Percentiles rank a stretch among this genome's conserved stretches.
phyloP scores from a whole-genome alignment of 2,797 vertebrate species.

The Myripristis murdjan region DNA sequence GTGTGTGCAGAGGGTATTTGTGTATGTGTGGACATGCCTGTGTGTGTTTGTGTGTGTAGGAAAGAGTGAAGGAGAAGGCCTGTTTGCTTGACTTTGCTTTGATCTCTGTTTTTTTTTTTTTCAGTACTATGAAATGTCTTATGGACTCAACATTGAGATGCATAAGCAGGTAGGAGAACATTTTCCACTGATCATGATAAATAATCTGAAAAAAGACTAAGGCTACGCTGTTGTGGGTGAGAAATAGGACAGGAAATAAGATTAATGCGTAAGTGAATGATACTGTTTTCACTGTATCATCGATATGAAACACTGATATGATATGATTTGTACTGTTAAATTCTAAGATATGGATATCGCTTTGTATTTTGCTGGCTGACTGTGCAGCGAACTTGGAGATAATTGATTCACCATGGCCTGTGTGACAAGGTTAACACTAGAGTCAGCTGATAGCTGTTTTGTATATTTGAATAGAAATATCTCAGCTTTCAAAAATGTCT shows the following conservation, averaged over 20 bases:
- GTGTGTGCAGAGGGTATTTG: neutral
- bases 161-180: conserved; percentile 92
- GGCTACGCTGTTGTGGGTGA: neutral
- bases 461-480: neutral
- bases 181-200: conserved; percentile 9
- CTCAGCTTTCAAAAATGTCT: neutral
- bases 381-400: neutral
- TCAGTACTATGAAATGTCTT: conserved; percentile 98
- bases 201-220: conserved; percentile 7
- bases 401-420: neutral
- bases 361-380: neutral
- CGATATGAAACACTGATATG: neutral
- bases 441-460: neutral
- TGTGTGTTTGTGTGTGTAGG: conserved; percentile 9
- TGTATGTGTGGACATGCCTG: neutral
- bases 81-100: conserved; percentile 65
- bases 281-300: no score
- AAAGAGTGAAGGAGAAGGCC: conserved; percentile 34
- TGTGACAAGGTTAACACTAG: neutral
- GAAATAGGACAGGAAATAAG: no score
- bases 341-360: neutral
- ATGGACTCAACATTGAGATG: conserved; percentile 98
- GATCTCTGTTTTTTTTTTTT: conserved; percentile 73
- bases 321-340: neutral
- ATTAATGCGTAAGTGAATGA: no score